Conservation (phyloP, 2,113 vertebrate genomes). For the Microtus montanus region DNA sequence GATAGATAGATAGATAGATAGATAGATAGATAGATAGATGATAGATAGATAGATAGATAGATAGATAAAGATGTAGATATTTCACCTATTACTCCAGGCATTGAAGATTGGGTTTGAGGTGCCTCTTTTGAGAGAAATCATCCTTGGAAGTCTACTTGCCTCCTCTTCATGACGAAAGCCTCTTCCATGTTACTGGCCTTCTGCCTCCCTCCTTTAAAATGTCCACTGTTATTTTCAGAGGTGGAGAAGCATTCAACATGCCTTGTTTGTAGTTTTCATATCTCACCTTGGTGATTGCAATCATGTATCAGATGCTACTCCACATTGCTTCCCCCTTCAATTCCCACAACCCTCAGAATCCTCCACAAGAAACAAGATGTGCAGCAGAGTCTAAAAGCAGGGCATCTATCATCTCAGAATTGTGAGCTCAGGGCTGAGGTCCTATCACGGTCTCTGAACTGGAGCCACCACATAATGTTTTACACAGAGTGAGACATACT, state of each 20-base stretch:
- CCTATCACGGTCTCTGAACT: rapidly evolving
- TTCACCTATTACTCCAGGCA: background rate
- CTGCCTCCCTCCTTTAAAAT: background rate
- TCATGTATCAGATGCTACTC: background rate
- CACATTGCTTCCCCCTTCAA: background rate
- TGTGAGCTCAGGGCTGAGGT: rapidly evolving
- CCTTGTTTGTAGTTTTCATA: background rate
- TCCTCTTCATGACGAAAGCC: background rate
- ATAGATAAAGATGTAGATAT: background rate
- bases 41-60: background rate
- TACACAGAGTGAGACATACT: background rate
- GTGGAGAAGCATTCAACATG: rapidly evolving
- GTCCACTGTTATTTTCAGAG: background rate
- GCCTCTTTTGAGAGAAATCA: background rate
- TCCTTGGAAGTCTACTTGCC: background rate
- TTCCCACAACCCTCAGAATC: background rate
- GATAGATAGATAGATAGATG: background rate
- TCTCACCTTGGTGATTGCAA: background rate
- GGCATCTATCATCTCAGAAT: background rate
- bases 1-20: background rate
- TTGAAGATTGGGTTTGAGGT: background rate
- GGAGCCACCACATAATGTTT: rapidly evolving
- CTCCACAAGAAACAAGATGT: background rate
- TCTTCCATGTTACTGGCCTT: background rate
- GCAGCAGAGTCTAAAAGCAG: rapidly evolving